Percentiles rank a stretch among this genome's conserved stretches.
These are phyloP conservation scores for Aleiodes sp. DNA, from an alignment of 1,140 invertebrate genomes.

Conservation along the genomic window DNA sequence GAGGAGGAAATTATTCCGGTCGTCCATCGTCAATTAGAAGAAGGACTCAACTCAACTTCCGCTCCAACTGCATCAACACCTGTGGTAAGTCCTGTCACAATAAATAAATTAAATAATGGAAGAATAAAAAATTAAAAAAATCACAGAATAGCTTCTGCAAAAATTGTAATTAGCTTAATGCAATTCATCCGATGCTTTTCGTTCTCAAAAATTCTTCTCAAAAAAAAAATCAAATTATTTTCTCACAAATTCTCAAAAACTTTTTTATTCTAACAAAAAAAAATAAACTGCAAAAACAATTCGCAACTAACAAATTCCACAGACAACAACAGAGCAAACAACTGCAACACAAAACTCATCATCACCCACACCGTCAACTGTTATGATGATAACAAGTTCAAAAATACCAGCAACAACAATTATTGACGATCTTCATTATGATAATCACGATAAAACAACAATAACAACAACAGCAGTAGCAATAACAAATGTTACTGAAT, in stretches of 20 bases:
- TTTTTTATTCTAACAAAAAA: constrained; percentile 24
- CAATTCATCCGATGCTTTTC: not conserved
- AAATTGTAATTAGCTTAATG: constrained; percentile 7
- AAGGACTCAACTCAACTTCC: constrained; percentile 30
- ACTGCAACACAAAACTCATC: constrained; percentile 39
- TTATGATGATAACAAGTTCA: not conserved
- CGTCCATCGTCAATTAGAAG: constrained; percentile 30
- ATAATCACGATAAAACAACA: constrained; percentile 40
- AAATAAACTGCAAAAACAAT: constrained; percentile 10
- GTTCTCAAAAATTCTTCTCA: not conserved
- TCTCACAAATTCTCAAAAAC: constrained; percentile 18
- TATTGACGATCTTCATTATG: constrained; percentile 12
- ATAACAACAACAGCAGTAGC: constrained; percentile 44
- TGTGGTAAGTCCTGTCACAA: constrained; percentile 27
- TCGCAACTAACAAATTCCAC: constrained; percentile 62
- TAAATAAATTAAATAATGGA: not conserved
- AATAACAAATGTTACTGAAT: constrained; percentile 25
- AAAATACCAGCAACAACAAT: constrained; percentile 17
- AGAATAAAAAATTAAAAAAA: not conserved
- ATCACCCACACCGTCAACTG: constrained; percentile 41
- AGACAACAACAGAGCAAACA: constrained; percentile 55
- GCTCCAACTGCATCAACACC: constrained; percentile 17
- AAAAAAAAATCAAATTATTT: not conserved
- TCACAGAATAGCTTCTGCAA: not conserved
- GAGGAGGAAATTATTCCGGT: constrained; percentile 44